Percentiles rank a stretch among this genome's conserved stretches.
Conservation (phyloP, 2,113 vertebrate genomes). For the Zosterops pallidus region DNA sequence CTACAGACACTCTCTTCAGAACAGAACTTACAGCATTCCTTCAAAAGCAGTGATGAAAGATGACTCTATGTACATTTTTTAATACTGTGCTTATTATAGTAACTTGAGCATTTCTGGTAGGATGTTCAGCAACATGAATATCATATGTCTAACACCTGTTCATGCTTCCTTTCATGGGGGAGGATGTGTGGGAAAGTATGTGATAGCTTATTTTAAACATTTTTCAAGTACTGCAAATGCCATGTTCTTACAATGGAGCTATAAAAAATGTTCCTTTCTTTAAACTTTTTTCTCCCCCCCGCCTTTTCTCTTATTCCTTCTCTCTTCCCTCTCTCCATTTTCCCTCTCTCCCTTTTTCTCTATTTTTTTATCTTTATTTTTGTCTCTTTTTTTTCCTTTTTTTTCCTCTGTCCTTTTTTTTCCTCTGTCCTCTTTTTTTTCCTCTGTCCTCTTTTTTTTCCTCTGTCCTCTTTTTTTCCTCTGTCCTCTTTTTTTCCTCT, state of each 20-base stretch:
- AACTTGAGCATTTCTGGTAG: neutral
- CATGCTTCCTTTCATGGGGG: neutral
- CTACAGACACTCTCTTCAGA: neutral
- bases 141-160: constrained; percentile 6
- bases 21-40: neutral
- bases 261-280: neutral
- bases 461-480: neutral
- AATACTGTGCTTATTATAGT: neutral
- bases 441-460: neutral
- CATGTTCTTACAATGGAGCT: neutral
- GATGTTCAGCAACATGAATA: neutral
- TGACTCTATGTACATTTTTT: neutral
- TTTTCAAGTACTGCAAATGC: neutral
- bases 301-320: fast-evolving
- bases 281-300: neutral
- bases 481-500: neutral
- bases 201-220: neutral
- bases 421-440: neutral
- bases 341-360: neutral
- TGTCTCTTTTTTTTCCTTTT: neutral
- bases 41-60: constrained; percentile 1
- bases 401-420: neutral
- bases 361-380: neutral
- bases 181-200: neutral
- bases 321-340: neutral